Percentiles rank a stretch among this genome's conserved stretches.
phyloP scores from a whole-genome alignment of 2,113 vertebrate species.

The Urocitellus parryii region DNA sequence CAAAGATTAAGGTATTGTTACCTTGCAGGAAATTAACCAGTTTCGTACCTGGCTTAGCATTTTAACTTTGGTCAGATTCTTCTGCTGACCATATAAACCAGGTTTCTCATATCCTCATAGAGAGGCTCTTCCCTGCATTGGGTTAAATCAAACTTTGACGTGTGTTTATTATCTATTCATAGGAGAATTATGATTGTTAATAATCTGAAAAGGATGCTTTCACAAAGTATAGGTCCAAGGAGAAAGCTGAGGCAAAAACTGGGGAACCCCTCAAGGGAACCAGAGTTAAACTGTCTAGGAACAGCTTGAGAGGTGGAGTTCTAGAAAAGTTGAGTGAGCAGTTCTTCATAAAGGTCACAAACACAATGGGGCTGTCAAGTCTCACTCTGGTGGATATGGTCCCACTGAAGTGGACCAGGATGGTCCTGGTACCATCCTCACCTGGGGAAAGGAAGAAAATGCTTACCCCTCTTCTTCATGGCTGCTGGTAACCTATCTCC shows the following conservation, averaged over 20 bases:
- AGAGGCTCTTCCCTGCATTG: background rate
- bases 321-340: background rate
- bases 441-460: no score
- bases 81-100: background rate
- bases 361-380: background rate
- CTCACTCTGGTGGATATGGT: background rate
- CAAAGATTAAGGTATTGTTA: background rate
- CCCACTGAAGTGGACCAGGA: no score
- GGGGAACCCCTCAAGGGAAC: background rate
- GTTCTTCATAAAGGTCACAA: background rate
- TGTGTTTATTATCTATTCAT: background rate
- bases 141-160: background rate
- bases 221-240: background rate
- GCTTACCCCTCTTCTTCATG: background rate
- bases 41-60: background rate
- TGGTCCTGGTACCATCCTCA: background rate
- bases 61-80: background rate
- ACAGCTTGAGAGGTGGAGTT: background rate
- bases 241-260: background rate
- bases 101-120: background rate
- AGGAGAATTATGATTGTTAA: background rate
- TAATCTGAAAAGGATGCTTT: background rate
- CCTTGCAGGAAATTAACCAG: background rate
- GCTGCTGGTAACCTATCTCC: background rate
- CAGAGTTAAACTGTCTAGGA: background rate